Base-by-base conservation (phyloP, 2,888 invertebrate genomes). In the Leistus spinibarbis region DNA sequence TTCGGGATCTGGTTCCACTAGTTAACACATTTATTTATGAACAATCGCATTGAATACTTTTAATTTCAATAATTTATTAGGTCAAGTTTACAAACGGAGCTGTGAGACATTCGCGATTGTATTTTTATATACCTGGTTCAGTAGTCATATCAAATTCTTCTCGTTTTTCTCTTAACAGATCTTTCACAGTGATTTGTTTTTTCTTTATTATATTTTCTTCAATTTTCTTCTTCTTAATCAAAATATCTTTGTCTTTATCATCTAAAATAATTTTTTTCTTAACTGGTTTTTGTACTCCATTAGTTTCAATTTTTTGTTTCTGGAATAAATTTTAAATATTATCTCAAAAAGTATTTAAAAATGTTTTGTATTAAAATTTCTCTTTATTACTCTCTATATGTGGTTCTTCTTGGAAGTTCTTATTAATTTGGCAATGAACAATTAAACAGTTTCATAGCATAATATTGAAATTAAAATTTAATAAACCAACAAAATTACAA, bases 251-350 rank as follows among this genome's bases (percentile, higher is more conserved):
- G 69, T 85, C 83, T 64, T 82, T 40, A 40, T 40, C 82, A 69
- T 81, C 81, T 73, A 84, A 81, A 62, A 84, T 77, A 78, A 84
- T 84, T 79, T 85, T 85, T 78, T 85, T 85, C 75, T 83, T 81
- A 16, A 82, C 82, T 60, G 73, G 73, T 77, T 83, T 83, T 57
- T 82, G 83, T 80, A 84, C 80, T 27, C 81, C 84, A 77, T 83
- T 86, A 53, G 85, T 83, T 76, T 85, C 84, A 63, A 86, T 40
- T 81, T 87, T 87, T 69, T 78, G 80, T 80, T 86, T 87, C 86
- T 87, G 78, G 4, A 79, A 57, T 57, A 57, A 19, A 5, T 54
- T 54, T 54, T 13, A 16, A 9, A 53, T 53, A 53, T 53, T 17
- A 54, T 54, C 54, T 16, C 1, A 2, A 3, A 16, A 54, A 16